phyloP scores from a whole-genome alignment of 2,113 vertebrate genomes.

The Mystacornis crossleyi region DNA sequence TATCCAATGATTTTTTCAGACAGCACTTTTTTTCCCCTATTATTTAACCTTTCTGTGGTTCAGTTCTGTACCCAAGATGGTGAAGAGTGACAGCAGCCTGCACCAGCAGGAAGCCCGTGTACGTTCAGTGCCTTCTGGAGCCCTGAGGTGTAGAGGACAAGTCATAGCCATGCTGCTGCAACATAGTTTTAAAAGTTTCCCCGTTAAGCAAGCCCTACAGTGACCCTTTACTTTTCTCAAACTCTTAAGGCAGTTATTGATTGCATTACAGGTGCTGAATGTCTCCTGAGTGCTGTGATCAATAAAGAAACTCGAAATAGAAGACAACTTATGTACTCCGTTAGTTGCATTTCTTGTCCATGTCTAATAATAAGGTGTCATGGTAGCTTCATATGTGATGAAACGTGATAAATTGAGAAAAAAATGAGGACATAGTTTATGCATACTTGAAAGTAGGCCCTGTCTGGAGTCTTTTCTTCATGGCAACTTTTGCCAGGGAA shows the following conservation, averaged over 20 bases:
- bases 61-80: accelerated
- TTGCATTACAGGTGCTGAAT: not conserved
- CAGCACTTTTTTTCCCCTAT: not conserved
- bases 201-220: not conserved
- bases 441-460: not conserved
- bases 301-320: not conserved
- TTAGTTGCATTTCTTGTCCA: not conserved
- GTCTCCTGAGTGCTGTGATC: not conserved
- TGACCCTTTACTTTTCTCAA: not conserved
- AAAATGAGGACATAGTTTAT: not conserved
- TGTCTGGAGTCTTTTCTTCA: not conserved
- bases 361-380: not conserved
- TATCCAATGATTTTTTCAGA: not conserved
- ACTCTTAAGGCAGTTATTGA: not conserved
- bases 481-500: not conserved
- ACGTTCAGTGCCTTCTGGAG: not conserved
- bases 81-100: not conserved
- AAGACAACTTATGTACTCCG: not conserved
- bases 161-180: not conserved
- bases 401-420: not conserved
- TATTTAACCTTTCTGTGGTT: not conserved
- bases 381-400: not conserved
- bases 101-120: not conserved
- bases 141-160: not conserved
- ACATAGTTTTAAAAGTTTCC: not conserved